A percentile compares a stretch with the other conserved stretches of the same genome.
phyloP scores from a whole-genome alignment of 2,797 vertebrate genomes.

The Ceryle rudis region DNA sequence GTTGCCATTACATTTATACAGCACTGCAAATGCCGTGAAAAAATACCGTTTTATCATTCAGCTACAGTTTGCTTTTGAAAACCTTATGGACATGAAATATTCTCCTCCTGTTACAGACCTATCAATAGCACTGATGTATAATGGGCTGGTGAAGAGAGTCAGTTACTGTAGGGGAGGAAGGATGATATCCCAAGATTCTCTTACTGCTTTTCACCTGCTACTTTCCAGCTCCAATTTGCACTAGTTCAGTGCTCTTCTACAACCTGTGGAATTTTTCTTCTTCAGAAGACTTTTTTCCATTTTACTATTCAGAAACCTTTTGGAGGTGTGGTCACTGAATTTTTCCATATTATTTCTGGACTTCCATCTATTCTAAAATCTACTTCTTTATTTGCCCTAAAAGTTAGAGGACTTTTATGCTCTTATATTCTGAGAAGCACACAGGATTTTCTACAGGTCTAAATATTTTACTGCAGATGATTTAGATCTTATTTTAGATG shows the following conservation, averaged over 20 bases:
- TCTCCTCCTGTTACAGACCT: background rate
- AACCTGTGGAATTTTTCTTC: background rate
- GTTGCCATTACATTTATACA: background rate
- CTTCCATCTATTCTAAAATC: background rate
- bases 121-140: background rate
- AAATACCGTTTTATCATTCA: background rate
- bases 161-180: background rate
- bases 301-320: background rate
- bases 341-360: background rate
- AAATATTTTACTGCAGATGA: background rate
- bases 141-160: background rate
- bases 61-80: background rate
- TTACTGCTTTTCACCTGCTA: background rate
- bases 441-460: background rate
- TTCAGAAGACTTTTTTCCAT: background rate
- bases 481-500: background rate
- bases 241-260: background rate
- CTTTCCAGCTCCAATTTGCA: background rate
- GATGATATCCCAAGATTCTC: background rate
- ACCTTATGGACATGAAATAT: background rate
- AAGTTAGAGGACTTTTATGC: background rate
- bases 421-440: background rate
- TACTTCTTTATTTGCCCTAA: background rate
- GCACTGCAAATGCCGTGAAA: background rate
- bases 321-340: accelerated